Base-by-base conservation (phyloP, 2,797 vertebrate genomes). In the Pygocentrus nattereri region DNA sequence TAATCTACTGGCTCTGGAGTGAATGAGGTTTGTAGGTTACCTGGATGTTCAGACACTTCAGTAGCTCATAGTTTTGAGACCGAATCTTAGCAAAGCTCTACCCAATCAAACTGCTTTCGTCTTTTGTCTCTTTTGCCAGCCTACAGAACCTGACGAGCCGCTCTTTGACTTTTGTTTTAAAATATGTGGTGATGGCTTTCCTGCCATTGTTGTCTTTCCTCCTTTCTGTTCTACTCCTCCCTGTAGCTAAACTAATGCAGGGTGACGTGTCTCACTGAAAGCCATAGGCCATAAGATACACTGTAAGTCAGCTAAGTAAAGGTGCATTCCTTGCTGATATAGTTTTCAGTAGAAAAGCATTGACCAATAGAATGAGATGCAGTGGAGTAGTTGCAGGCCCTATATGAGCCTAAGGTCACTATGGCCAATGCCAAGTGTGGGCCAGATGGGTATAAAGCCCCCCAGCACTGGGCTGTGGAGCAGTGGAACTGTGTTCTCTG, bases 141-240 rank as follows among this genome's bases (percentile, higher is more conserved):
- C 85, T 83, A 82, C 85, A 87, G 86, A 92, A 90, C 85, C 87
- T 87, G 79, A 87, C 87, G 84, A 88, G 76, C 87, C 84, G 84
- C 84, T 85, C 65, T 74, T 74, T 77, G 78, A 83, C 74, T 81
- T n/a, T n/a, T 54, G 86, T 87, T 83, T 87, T 79, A 79, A 88
- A 80, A 88, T 85, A 76, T 75, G 84, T 71, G 82, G 81, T 34
- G 84, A 90, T 90, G 90, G 49, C 89, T 92, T 94, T 95, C 94
- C 94, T 94, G 89, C 90, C 84, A 93, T 95, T 95, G 94, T 95
- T 90, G 91, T 88, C 86, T 80, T 91, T 91, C 91, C 90, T 88
- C 90, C 82, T 85, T 91, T 89, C 89, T 92, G 88, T 93, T 93
- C 89, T 90, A 91, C 90, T 91, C 88, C 89, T 89, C 89, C 89